A percentile compares a stretch with the other conserved stretches of the same genome.
Evolutionary conservation across 2,113 vertebrate genomes (phyloP).

Genomic region (Eudorcas thomsonii): DNA sequence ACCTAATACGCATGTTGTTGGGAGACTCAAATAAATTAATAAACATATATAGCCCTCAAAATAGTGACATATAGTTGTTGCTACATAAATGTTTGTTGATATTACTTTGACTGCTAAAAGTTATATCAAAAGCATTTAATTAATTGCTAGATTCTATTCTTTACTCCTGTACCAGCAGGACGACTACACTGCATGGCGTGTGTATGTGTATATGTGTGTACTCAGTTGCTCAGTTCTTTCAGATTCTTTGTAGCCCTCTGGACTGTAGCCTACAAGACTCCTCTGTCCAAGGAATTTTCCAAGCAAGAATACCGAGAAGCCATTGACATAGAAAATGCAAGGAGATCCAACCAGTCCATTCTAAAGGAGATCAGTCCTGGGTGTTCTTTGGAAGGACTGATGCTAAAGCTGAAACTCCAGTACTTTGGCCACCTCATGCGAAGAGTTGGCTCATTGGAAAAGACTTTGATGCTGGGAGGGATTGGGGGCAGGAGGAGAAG

Average conservation of each 20-base stretch:
- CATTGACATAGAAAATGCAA: background rate
- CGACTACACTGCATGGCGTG: background rate
- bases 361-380: too few species aligned
- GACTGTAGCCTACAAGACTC: background rate
- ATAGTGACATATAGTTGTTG: background rate
- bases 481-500: too few species aligned
- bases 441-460: too few species aligned
- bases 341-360: too few species aligned
- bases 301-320: background rate
- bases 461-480: too few species aligned
- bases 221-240: background rate
- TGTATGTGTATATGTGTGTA: background rate
- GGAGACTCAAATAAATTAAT: background rate
- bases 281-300: background rate
- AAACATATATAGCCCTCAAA: background rate
- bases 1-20: background rate
- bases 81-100: background rate
- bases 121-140: background rate
- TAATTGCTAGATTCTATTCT: background rate
- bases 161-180: background rate
- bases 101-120: background rate
- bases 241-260: background rate
- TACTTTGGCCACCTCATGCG: too few species aligned
- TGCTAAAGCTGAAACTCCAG: too few species aligned
- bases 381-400: too few species aligned